Evolutionary conservation across 2,888 invertebrate genomes (phyloP).

Genomic region (Sicus ferrugineus): DNA sequence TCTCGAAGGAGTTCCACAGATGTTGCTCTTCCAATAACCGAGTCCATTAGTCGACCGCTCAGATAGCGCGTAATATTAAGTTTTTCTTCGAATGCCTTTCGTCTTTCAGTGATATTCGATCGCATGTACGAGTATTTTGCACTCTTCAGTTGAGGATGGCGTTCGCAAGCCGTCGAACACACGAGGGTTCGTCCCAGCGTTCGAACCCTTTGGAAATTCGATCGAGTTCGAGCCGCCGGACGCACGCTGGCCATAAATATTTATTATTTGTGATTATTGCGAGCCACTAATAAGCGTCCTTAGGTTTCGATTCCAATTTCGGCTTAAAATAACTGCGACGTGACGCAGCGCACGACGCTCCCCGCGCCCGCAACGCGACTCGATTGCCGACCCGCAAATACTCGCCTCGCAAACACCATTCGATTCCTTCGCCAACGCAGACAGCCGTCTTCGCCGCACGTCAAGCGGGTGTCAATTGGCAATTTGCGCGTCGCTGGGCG

Average conservation of each 20-base stretch:
- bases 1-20: too few relatives aligned
- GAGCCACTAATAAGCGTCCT: constrained; percentile 1
- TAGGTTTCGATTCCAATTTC: constrained; percentile 20
- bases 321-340: neutral
- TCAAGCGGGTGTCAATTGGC: constrained; percentile 63
- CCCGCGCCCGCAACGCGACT: constrained; percentile 1
- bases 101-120: too few relatives aligned
- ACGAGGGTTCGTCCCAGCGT: neutral
- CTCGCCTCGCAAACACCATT: neutral
- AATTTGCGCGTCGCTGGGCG: constrained; percentile 48
- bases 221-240: constrained; percentile 5
- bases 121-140: too few relatives aligned
- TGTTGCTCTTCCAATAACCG: too few relatives aligned
- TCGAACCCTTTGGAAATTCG: constrained; percentile 7
- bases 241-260: neutral
- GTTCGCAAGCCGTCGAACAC: neutral
- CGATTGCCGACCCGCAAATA: neutral
- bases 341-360: neutral
- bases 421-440: neutral
- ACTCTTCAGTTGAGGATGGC: too few relatives aligned
- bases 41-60: too few relatives aligned
- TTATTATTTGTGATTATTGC: constrained; percentile 17
- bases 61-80: too few relatives aligned
- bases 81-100: too few relatives aligned
- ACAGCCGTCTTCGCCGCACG: constrained; percentile 39